Conservation (phyloP, 1,140 invertebrate genomes). For the Drosophila willistoni region DNA sequence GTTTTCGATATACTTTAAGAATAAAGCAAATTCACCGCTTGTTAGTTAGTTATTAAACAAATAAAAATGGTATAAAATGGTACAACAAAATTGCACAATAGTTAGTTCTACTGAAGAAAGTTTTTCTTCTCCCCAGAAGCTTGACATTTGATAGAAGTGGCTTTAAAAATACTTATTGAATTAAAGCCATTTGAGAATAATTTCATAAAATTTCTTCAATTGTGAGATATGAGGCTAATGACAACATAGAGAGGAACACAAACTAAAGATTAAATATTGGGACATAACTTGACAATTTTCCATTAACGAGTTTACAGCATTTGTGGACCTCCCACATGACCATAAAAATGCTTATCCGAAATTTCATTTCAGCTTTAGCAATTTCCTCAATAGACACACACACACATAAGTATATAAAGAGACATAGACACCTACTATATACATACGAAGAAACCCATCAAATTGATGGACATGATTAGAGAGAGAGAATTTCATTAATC, state of each 20-base stretch:
- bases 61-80: no score
- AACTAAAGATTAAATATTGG: not conserved
- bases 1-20: no score
- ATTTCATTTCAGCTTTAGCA: slow-evolving; percentile 31
- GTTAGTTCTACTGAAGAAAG: no score
- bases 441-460: slow-evolving; percentile 48
- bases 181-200: not conserved
- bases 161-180: no score
- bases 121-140: not conserved
- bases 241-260: not conserved
- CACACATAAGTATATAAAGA: not conserved
- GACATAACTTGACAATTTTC: not conserved
- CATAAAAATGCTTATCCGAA: slow-evolving; percentile 15
- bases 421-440: slow-evolving; percentile 34
- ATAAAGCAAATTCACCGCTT: no score
- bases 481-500: slow-evolving; percentile 40
- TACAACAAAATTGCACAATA: no score
- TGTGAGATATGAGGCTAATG: not conserved
- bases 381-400: slow-evolving; percentile 24
- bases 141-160: not conserved
- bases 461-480: slow-evolving; percentile 80
- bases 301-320: slow-evolving; percentile 3
- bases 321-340: slow-evolving; percentile 1
- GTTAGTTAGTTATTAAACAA: no score
- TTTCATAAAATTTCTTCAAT: not conserved